phyloP scores from a whole-genome alignment of 37 sponge, comb jelly and placozoan species.

The Trichoplax adhaerens region DNA sequence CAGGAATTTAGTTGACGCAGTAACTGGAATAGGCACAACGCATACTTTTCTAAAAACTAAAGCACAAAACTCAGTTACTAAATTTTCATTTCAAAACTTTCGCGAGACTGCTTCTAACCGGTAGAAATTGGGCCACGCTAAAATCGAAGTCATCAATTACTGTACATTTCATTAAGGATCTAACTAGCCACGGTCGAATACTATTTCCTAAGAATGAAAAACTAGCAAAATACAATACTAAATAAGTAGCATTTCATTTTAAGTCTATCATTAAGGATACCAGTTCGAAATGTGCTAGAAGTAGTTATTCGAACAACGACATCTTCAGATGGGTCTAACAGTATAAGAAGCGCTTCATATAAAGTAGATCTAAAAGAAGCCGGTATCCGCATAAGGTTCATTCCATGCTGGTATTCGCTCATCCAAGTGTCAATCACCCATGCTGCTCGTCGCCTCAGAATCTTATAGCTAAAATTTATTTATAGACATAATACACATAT shows the following conservation, averaged over 20 bases:
- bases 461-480: slow-evolving; percentile 26
- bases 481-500: background rate
- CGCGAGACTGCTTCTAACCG: slow-evolving; percentile 27
- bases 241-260: no score
- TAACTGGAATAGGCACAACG: background rate
- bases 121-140: slow-evolving; percentile 27
- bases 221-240: no score
- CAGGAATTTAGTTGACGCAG: background rate
- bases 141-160: slow-evolving; percentile 53
- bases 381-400: no score
- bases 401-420: background rate
- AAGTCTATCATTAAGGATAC: no score
- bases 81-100: background rate
- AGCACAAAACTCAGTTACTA: background rate
- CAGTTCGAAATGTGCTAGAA: no score
- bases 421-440: slow-evolving; percentile 73
- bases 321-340: slow-evolving; percentile 32
- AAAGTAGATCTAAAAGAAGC: slow-evolving; percentile 37
- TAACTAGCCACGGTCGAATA: background rate
- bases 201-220: no score
- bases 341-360: slow-evolving; percentile 24
- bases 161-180: slow-evolving; percentile 7
- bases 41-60: background rate
- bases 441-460: slow-evolving; percentile 45
- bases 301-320: slow-evolving; percentile 35